Conservation (phyloP, 2,797 vertebrate genomes). For the Acestrorhynchus altus region DNA sequence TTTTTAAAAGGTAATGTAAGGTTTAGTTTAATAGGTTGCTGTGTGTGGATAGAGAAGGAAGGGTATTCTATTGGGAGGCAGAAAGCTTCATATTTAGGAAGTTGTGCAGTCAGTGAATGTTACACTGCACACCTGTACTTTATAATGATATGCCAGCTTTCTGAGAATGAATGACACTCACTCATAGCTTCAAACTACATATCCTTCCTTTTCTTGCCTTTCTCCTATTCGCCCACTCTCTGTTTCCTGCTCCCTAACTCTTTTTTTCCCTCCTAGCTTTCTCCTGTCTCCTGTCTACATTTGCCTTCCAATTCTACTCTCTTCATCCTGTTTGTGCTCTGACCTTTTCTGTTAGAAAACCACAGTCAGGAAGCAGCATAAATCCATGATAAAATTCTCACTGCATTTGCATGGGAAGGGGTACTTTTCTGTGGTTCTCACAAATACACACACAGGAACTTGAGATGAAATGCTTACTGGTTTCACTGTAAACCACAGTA, state of each 20-base stretch:
- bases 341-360: conserved; percentile 17
- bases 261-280: background rate
- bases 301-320: background rate
- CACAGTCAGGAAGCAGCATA: conserved; percentile 16
- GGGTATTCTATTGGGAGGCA: conserved; percentile 11
- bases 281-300: conserved; percentile 6
- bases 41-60: background rate
- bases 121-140: conserved; percentile 30
- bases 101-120: conserved; percentile 19
- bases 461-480: too few relatives aligned
- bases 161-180: background rate
- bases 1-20: background rate
- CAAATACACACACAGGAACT: background rate
- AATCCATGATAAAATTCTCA: background rate
- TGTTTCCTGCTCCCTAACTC: background rate
- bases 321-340: background rate
- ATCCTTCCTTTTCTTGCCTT: background rate
- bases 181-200: conserved; percentile 9
- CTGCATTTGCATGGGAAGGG: background rate
- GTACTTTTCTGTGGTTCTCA: background rate
- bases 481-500: too few relatives aligned
- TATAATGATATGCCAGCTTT: conserved; percentile 14
- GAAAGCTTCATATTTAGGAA: conserved; percentile 25
- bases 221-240: background rate
- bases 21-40: conserved; percentile 29